A percentile compares a stretch with the other conserved stretches of the same genome.
These are phyloP conservation scores for Sphecodes monilicornis DNA, from an alignment of 2,888 invertebrate genomes.

Conservation along the genomic window DNA sequence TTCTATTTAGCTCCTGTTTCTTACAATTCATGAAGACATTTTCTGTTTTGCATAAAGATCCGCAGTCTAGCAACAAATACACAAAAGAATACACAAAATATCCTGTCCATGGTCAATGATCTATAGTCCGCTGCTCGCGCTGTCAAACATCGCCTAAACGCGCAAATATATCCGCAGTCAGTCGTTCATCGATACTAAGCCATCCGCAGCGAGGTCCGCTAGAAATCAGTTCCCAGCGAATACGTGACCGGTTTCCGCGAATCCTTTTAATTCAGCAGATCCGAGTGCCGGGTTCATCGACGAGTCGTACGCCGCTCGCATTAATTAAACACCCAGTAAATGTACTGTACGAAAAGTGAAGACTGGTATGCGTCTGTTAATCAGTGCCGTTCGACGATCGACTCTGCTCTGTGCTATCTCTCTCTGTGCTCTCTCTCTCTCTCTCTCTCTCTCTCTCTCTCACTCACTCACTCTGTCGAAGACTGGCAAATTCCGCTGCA, in stretches of 20 bases:
- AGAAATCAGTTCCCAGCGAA: background rate
- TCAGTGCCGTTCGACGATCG: background rate
- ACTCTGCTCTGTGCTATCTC: background rate
- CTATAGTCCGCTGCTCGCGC: background rate
- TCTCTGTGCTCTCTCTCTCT: background rate
- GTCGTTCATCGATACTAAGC: background rate
- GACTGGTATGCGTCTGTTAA: background rate
- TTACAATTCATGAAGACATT: too few species aligned
- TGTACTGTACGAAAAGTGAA: background rate
- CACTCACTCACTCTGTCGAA: background rate
- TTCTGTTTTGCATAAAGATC: too few species aligned
- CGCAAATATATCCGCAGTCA: background rate
- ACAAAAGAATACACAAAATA: background rate
- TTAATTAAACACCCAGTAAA: constrained; percentile 1
- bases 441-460: too few species aligned
- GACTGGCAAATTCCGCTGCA: background rate
- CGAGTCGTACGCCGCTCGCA: background rate
- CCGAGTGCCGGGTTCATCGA: background rate
- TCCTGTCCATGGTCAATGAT: too few species aligned
- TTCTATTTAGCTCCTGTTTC: too few species aligned
- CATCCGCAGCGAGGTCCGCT: background rate
- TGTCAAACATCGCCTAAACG: background rate
- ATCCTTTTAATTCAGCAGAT: background rate
- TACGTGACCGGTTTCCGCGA: background rate
- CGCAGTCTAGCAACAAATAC: too few species aligned